Evolutionary conservation across 2,797 vertebrate species (phyloP), one percentile per base, ranked within the genome.

Genomic region (Xenops minutus): DNA sequence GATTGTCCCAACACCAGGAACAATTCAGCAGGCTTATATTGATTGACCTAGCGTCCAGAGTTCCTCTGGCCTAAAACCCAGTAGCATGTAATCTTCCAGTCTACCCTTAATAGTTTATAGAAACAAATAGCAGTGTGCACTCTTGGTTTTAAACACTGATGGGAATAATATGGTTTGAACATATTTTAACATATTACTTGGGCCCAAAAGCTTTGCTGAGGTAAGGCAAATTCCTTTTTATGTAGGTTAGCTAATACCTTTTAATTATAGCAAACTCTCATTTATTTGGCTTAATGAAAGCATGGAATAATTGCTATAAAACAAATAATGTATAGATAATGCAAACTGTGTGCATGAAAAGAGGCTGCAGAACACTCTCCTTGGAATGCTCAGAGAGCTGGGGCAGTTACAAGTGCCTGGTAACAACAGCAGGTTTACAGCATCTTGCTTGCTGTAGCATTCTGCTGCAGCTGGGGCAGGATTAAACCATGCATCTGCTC

Each of bases 321-420:
- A 41, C 24, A 93, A 95, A 49, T 69, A 92, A 88, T 30, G 55
- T 15, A 71, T 1, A 92, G 85, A 92, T 91, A 95, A 94, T 78
- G 82, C 82, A 88, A 96, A 92, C 46, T 9, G 36, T 10, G 12
- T 36, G 48, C 85, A 83, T 10, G 21, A 49, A 30, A 78, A 92
- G 77, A 86, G 22, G 49, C 54, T 69, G 69, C 17, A 59, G 59
- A 73, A 49, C 49, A 44, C 12, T 8, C 18, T 69, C 16, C 52
- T n/a, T 75, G 68, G 43, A 81, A 71, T 21, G 3, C 41, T 71
- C 49, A 49, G 58, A 62, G 19, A 34, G 13, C 32, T 56, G 64
- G 15, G 78, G 17, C 34, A 64, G 32, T 49, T 55, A 73, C 10
- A 30, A 39, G 26, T 39, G 48, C 16, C 76, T 58, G 20, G 34